Evolutionary conservation across 2,113 vertebrate genomes (phyloP).

Genomic region (Ibidorhyncha struthersii): DNA sequence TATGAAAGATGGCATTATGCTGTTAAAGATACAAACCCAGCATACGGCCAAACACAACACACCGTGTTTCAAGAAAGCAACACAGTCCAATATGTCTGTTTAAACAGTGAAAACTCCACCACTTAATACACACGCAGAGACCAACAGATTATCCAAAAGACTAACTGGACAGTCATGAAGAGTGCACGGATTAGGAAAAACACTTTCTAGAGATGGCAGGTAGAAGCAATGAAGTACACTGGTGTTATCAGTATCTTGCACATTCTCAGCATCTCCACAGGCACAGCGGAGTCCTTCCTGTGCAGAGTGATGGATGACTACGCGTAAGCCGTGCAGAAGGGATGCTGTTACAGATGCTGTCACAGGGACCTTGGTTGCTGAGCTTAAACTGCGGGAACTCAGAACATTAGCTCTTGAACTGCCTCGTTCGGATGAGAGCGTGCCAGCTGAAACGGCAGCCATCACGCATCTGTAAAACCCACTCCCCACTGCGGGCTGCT

Average conservation of each 20-base stretch:
- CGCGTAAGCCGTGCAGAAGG: neutral
- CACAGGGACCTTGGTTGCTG: neutral
- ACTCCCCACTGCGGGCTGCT: neutral
- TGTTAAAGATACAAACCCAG: neutral
- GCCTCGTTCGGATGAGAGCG: fast-evolving
- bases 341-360: neutral
- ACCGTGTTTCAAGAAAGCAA: neutral
- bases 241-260: neutral
- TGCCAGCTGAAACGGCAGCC: neutral
- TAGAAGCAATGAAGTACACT: neutral
- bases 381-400: neutral
- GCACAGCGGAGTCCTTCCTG: neutral
- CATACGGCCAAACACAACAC: neutral
- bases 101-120: neutral
- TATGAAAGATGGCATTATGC: fast-evolving
- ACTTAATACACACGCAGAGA: fast-evolving
- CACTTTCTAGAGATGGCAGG: neutral
- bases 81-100: neutral
- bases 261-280: neutral
- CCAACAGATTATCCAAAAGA: neutral
- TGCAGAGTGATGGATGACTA: neutral
- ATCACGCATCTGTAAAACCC: neutral
- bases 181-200: neutral
- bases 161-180: neutral
- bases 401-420: neutral